Conservation (phyloP, 1,140 invertebrate species). For the Trachymyrmex septentrionalis region DNA sequence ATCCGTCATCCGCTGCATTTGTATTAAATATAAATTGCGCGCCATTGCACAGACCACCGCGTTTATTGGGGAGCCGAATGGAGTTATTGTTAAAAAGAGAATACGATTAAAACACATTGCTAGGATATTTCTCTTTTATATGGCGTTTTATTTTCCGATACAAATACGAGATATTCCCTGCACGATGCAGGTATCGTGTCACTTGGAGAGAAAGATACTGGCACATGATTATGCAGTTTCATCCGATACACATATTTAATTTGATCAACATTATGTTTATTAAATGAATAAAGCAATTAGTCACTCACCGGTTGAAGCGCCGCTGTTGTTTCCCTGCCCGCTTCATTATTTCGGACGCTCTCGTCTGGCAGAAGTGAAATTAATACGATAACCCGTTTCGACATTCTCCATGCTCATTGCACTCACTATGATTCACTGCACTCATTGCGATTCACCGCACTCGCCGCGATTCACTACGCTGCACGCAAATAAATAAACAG, state of each 20-base stretch:
- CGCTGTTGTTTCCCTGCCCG: background rate
- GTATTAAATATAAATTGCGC: background rate
- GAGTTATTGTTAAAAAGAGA: constrained; percentile 1
- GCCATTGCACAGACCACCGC: background rate
- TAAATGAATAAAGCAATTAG: constrained; percentile 27
- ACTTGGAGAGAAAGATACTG: background rate
- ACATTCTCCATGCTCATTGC: background rate
- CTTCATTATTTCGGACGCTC: background rate
- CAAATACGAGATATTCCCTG: background rate
- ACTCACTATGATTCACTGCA: constrained; percentile 9
- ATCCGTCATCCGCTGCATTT: background rate
- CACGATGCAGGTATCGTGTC: background rate
- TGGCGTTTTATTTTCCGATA: constrained; percentile 15
- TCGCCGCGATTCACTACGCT: background rate
- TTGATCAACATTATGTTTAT: constrained; percentile 5
- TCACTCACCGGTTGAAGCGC: constrained; percentile 3
- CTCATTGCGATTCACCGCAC: background rate
- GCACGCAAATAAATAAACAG: constrained; percentile 17
- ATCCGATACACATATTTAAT: constrained; percentile 7
- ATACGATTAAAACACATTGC: background rate
- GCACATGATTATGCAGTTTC: background rate
- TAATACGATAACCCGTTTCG: constrained; percentile 5
- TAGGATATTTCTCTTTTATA: background rate
- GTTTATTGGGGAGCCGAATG: background rate
- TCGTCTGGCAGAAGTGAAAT: background rate